Conservation (phyloP, 2,113 vertebrate genomes). For the Solea senegalensis region DNA sequence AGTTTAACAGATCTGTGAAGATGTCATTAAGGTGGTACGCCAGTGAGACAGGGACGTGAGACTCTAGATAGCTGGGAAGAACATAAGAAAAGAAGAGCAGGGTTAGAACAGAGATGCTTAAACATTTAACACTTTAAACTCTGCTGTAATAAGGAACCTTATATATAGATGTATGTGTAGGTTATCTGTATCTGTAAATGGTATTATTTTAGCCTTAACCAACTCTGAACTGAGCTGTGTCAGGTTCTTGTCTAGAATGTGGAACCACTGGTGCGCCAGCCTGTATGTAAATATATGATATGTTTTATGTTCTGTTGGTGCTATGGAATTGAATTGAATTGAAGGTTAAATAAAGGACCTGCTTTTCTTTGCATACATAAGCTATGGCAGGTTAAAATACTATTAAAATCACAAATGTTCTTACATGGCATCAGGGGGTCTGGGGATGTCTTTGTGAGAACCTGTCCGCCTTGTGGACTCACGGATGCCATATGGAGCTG, state of each 20-base stretch:
- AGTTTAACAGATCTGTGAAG: constrained; percentile 93
- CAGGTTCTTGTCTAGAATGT: too few species aligned
- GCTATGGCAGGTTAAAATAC: neutral
- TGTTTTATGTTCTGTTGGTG: neutral
- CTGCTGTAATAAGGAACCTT: too few species aligned
- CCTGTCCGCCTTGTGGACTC: constrained; percentile 95
- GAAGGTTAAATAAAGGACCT: too few species aligned
- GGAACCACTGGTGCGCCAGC: too few species aligned
- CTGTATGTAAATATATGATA: too few species aligned
- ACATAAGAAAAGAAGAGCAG: constrained; percentile 9
- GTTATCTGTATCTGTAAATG: too few species aligned
- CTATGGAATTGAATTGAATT: too few species aligned
- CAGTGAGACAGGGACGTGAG: constrained; percentile 89
- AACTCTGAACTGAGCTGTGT: too few species aligned
- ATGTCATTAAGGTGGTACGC: constrained; percentile 96
- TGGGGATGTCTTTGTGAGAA: constrained; percentile 87
- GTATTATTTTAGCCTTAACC: too few species aligned
- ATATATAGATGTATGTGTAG: too few species aligned
- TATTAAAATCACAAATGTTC: constrained; percentile 38
- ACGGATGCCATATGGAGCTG: constrained; percentile 96
- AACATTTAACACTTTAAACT: neutral
- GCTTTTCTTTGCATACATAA: too few species aligned
- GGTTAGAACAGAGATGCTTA: neutral
- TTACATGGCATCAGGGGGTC: constrained; percentile 86
- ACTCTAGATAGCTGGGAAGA: constrained; percentile 83